Evolutionary conservation across 2,113 vertebrate species (phyloP).

Genomic region (Microcebus jonahi): DNA sequence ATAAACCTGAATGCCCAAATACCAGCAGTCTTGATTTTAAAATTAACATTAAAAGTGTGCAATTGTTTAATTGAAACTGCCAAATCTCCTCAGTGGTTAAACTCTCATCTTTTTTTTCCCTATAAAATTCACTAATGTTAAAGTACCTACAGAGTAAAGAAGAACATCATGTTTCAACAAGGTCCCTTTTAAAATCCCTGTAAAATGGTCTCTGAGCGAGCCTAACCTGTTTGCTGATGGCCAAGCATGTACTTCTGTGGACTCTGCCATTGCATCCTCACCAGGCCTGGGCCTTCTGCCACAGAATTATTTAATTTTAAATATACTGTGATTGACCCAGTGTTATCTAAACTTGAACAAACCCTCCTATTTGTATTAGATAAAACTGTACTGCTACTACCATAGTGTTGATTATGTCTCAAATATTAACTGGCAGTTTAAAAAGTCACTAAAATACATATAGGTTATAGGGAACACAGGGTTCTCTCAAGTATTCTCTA

Average conservation of each 20-base stretch:
- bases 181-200: constrained; percentile 80
- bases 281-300: constrained; percentile 77
- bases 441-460: background rate
- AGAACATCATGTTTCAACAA: constrained; percentile 83
- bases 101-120: constrained; percentile 43
- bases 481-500: background rate
- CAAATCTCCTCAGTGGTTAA: constrained; percentile 46
- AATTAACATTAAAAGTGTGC: constrained; percentile 17
- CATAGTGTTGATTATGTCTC: background rate
- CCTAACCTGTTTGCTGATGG: constrained; percentile 83
- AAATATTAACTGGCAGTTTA: background rate
- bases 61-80: constrained; percentile 53
- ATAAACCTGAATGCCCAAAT: background rate
- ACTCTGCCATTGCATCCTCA: constrained; percentile 70
- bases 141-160: constrained; percentile 68
- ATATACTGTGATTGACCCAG: constrained; percentile 73
- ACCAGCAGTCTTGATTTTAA: constrained; percentile 1
- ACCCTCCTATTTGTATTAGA: constrained; percentile 72
- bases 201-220: constrained; percentile 80
- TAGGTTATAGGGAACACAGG: background rate
- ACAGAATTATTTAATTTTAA: constrained; percentile 79
- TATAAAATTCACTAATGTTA: constrained; percentile 65
- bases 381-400: constrained; percentile 40
- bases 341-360: constrained; percentile 81
- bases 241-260: constrained; percentile 72